Base-by-base conservation (phyloP, 2,888 invertebrate species). In the Hirudinaria manillensis region DNA sequence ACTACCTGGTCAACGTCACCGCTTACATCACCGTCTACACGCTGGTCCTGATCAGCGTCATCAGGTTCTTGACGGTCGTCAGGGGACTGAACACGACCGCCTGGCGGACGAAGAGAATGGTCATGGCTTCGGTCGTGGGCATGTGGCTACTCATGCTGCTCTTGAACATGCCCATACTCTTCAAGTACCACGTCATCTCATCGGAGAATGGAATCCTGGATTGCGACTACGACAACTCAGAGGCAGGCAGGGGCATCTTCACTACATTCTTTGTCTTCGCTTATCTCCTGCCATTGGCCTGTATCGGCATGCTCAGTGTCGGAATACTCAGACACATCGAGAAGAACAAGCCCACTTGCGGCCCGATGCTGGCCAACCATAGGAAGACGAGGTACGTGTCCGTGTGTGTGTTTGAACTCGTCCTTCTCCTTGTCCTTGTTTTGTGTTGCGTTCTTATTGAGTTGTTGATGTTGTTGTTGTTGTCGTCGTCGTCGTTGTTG, bases 231-330 rank as follows among this genome's bases (percentile, higher is more conserved):
- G 56, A 61, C 29, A 74, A 75, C 24, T 21, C 19, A 0, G 71
- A 53, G 16, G 74, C 72, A 16, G 79, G 76, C 1, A 65, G 68
- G 53, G 32, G 61, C 16, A 72, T 79, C 38, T 79, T 76, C 75
- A 75, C 76, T n/a, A 75, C 75, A 7, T 79, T 80, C 76, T 80
- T 80, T 68, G 76, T 76, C 19, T 78, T 80, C 67, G 80, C 79
- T 38, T 80, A 80, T 51, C 45, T 80, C 3, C 67, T 80, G 29
- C 80, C 80, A 7, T 70, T 80, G 32, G 65, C 51, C 53, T 70
- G 77, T 65, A 79, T 80, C 61, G 79, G 75, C 61, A 7, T 76
- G 32, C 70, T 76, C 21, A 75, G 74, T 2, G 74, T 68, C 29
- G 74, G 74, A 24, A 76, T 76, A 36, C 68, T 76, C 7, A 55